Base-by-base conservation (phyloP, 2,113 vertebrate species). In the Proterorhinus semilunaris region DNA sequence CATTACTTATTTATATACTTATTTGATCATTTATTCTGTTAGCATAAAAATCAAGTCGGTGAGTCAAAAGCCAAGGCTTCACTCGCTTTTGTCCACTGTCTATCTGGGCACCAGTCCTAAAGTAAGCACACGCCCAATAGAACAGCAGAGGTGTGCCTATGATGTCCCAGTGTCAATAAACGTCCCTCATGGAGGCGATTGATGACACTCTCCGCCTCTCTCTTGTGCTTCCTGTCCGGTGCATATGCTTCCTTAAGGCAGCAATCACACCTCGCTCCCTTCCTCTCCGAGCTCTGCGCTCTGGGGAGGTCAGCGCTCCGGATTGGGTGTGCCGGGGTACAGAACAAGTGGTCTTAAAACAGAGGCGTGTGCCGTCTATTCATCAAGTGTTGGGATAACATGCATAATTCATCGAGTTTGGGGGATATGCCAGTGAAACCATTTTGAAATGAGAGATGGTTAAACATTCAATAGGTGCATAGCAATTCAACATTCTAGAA, bases 241-340 rank as follows among this genome's bases (percentile, higher is more conserved):
- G 82, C 83, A 84, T 83, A 81, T 88, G 88, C 83, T 92, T 91
- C 90, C 89, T 87, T 69, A 67, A 69, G 84, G 86, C 85, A 86
- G 83, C 71, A 65, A 72, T 87, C 86, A 86, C 87, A 84, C 83
- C 85, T 86, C 75, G 78, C 80, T 79, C 75, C 65, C 72, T 36
- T 76, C 72, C 82, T 85, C 86, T 88, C 84, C 59, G 66, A 70
- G 72, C 75, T 62, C 66, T 15, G 66, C 68, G 72, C 75, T 62
- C 66, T 15, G 44, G 61, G 15, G 48, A 61, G 66, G 70, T 61
- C 75, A 57, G 74, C 78, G 80, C 66, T 76, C 66, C 65, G 62
- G 76, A 76, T 43, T 74, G 82, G 83, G 83, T 72, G 83, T 86
- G 83, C 47, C 48, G 55, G 13, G 36, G 57, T 13, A 53, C 15